Evolutionary conservation across 2,888 invertebrate genomes (phyloP).

Genomic region (Agrotis segetum): DNA sequence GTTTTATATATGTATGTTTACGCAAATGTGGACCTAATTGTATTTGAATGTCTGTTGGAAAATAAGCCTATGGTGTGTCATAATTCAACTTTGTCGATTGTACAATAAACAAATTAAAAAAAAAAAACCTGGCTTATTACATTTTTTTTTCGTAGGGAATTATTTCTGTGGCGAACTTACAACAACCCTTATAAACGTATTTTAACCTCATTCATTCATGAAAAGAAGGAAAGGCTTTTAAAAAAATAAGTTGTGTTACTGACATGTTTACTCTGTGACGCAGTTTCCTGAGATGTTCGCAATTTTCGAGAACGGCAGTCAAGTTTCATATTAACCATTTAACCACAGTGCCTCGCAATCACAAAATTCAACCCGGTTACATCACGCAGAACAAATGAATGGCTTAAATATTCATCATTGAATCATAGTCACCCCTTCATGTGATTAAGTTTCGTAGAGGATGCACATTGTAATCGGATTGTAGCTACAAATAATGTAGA

Average conservation of each 20-base stretch:
- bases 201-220: background rate
- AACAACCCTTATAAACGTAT: too few species aligned
- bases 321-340: conserved; percentile 65
- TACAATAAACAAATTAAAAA: too few species aligned
- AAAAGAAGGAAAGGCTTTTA: background rate
- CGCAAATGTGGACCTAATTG: too few species aligned
- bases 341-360: conserved; percentile 59
- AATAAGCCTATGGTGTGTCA: too few species aligned
- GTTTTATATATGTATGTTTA: too few species aligned
- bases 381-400: conserved; percentile 41
- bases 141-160: too few species aligned
- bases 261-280: conserved; percentile 33
- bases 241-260: conserved; percentile 12
- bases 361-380: conserved; percentile 61
- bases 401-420: conserved; percentile 52
- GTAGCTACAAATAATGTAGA: background rate
- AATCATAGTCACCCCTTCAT: conserved; percentile 34
- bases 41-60: too few species aligned
- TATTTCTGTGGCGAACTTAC: too few species aligned
- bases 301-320: conserved; percentile 48
- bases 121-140: too few species aligned
- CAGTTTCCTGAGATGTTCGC: conserved; percentile 27
- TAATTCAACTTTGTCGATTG: too few species aligned
- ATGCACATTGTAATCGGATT: background rate
- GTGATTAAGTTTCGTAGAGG: background rate